Percentiles rank a stretch among this genome's conserved stretches.
Evolutionary conservation across 2,113 vertebrate genomes (phyloP).

Genomic region (Typhlomys cinereus): DNA sequence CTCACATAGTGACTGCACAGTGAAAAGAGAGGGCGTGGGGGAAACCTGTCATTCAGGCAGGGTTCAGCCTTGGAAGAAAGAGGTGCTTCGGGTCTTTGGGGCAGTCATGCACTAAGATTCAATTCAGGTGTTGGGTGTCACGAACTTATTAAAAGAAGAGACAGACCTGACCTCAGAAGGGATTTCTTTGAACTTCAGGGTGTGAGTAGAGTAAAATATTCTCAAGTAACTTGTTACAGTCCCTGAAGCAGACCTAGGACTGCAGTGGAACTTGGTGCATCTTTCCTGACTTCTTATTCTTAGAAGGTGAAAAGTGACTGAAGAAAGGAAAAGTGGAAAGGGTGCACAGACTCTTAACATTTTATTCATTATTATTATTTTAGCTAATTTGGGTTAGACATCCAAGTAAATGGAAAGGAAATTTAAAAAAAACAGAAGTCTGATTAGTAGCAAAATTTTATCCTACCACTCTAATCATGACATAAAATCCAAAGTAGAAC

Average conservation of each 20-base stretch:
- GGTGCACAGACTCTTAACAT: neutral
- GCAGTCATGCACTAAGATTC: neutral
- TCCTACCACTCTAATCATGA: too few relatives aligned
- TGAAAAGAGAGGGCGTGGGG: slow-evolving; percentile 45
- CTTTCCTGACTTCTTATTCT: neutral
- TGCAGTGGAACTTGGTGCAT: neutral
- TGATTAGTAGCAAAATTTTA: neutral
- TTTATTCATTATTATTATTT: neutral
- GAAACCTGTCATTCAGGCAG: slow-evolving; percentile 34
- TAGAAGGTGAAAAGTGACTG: neutral
- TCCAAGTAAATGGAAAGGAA: neutral
- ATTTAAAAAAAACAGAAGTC: neutral
- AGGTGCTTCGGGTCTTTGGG: neutral
- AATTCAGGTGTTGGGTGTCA: neutral
- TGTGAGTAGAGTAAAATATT: neutral
- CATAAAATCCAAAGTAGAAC: neutral
- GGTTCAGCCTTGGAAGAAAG: slow-evolving; percentile 16
- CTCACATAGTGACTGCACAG: neutral
- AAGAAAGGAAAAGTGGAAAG: neutral
- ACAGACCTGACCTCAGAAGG: neutral
- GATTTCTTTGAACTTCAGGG: neutral
- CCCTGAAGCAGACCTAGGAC: neutral
- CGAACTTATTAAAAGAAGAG: neutral
- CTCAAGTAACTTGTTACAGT: neutral
- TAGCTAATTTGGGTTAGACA: neutral